These are phyloP conservation scores for Fragum whitleyi DNA, from an alignment of 2,888 invertebrate species.

Conservation along the genomic window DNA sequence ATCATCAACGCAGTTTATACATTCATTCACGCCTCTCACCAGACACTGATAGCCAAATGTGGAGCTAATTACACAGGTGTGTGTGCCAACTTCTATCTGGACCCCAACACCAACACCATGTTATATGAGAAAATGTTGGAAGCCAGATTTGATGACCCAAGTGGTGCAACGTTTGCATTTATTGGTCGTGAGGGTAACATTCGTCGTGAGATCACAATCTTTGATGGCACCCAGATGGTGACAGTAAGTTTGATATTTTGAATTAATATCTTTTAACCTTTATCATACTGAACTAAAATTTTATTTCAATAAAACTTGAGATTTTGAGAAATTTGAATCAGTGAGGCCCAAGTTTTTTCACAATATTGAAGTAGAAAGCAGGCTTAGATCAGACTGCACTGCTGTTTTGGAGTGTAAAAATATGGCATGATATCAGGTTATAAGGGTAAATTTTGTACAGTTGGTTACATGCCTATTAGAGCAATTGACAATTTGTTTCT, in stretches of 20 bases:
- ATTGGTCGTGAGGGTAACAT: conserved; percentile 74
- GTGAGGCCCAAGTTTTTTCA: too few relatives aligned
- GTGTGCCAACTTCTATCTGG: conserved; percentile 69
- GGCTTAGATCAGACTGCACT: too few relatives aligned
- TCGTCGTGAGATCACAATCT: conserved; percentile 62
- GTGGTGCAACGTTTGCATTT: conserved; percentile 69
- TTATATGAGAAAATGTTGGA: conserved; percentile 71
- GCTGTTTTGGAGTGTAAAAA: too few relatives aligned
- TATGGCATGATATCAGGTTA: too few relatives aligned
- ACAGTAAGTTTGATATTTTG: conserved; percentile 52
- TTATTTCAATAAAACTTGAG: too few relatives aligned
- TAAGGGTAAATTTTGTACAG: too few relatives aligned
- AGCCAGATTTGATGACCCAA: conserved; percentile 68
- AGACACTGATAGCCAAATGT: conserved; percentile 80
- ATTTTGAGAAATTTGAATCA: too few relatives aligned
- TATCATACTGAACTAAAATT: too few relatives aligned
- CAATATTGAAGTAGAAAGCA: too few relatives aligned
- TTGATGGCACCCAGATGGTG: conserved; percentile 55
- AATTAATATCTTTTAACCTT: too few relatives aligned
- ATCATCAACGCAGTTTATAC: conserved; percentile 85
- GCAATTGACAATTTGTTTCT: too few relatives aligned
- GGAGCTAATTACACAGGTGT: conserved; percentile 73
- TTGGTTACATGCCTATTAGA: too few relatives aligned
- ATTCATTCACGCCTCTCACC: conserved; percentile 82
- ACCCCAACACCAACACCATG: conserved; percentile 62